Conservation (phyloP, 2,888 invertebrate species). For the Eristalis pertinax region DNA sequence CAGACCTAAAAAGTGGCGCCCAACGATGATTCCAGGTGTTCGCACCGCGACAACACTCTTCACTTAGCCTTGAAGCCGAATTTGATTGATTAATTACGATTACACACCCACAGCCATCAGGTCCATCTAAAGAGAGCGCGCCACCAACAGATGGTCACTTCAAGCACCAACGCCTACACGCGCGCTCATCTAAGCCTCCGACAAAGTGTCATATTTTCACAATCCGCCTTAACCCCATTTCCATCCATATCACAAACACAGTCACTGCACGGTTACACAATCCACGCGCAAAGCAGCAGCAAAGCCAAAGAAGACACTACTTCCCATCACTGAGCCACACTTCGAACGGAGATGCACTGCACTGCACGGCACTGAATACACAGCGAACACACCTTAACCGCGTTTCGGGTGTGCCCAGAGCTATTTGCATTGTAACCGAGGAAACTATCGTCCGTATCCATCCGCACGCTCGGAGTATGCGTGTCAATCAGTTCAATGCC, state of each 20-base stretch:
- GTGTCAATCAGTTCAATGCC: conserved; percentile 54
- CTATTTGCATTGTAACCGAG: conserved; percentile 33
- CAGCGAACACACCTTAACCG: conserved; percentile 44
- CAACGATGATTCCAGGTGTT: too few relatives aligned
- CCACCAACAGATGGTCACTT: neutral
- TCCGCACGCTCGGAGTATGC: conserved; percentile 4
- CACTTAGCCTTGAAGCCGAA: too few relatives aligned
- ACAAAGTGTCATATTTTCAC: neutral
- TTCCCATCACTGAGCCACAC: neutral
- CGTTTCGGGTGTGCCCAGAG: conserved; percentile 50
- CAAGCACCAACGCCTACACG: neutral
- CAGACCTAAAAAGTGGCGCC: too few relatives aligned
- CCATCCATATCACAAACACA: neutral
- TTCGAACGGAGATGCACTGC: conserved; percentile 7
- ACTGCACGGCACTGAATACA: conserved; percentile 21
- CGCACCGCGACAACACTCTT: too few relatives aligned
- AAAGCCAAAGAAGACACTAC: conserved; percentile 18
- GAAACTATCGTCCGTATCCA: neutral
- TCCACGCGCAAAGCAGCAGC: neutral
- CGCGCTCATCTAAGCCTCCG: neutral
- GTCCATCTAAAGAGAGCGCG: neutral
- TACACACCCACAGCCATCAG: neutral
- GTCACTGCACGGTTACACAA: neutral
- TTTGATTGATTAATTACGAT: too few relatives aligned
- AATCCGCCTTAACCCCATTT: neutral